Evolutionary conservation across 2,797 vertebrate species (phyloP), one percentile per base, ranked within the genome.

Genomic region (Phaenicophaeus curvirostris): DNA sequence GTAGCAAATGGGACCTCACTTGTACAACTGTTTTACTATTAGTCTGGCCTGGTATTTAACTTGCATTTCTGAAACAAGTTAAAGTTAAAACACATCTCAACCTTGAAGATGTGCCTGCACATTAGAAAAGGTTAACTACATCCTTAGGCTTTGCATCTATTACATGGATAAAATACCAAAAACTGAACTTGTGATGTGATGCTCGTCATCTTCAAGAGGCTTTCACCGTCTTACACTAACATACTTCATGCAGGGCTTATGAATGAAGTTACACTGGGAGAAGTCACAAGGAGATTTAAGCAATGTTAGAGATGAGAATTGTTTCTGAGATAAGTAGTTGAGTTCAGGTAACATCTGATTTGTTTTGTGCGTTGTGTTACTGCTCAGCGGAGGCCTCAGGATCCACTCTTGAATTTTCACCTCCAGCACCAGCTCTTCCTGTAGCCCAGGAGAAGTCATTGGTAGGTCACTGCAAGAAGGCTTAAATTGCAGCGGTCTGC

Each of bases 401-500:
- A 85, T 67, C 67, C 72, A 72, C 30, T 75, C 31, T 31, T 31
- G 50, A 81, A 27, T 68, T 83, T 92, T 83, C 73, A 76, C 30
- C 77, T 81, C 58, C 68, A 90, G 30, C 28, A 58, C 37, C 54
- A 48, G 17, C 21, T 69, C 62, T 87, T 76, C 37, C 46, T 68
- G 69, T 80, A 78, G 85, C 75, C 46, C 63, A n/a, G 68, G 50
- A 87, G 54, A 95, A 95, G 90, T 96, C 84, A 14, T 6, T 48
- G 61, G 54, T 24, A 48, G 91, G 94, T 95, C 89, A 80, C 50
- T 48, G 39, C 41, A 82, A 75, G 53, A 68, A 89, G 61, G 59
- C 61, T 96, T 90, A 74, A 92, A 89, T 71, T 91, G 93, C 76
- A 91, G 83, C 57, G 59, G 69, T 76, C 90, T 92, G n/a, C 53